Evolutionary conservation across 2,888 invertebrate species (phyloP).

Genomic region (Nematopogon swammerdamellus): DNA sequence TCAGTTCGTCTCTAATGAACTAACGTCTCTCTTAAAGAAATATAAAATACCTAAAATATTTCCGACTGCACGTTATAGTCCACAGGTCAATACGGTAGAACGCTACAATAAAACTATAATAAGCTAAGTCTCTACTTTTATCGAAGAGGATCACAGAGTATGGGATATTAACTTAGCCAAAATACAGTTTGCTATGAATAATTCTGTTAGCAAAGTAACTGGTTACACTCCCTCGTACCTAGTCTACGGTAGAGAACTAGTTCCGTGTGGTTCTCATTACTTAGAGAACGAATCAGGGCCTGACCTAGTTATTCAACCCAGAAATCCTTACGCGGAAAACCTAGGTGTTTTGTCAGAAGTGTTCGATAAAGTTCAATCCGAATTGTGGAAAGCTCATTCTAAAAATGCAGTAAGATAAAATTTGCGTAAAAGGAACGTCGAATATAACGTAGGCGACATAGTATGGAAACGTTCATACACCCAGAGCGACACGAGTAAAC

Average conservation of each 20-base stretch:
- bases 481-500: conserved; percentile 4
- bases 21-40: conserved; percentile 6
- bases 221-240: conserved; percentile 12
- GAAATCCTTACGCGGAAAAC: conserved; percentile 11
- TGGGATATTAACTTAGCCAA: conserved; percentile 13
- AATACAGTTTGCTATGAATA: conserved; percentile 14
- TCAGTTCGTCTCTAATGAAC: conserved; percentile 2
- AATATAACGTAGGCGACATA: conserved; percentile 13
- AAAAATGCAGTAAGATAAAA: conserved; percentile 12
- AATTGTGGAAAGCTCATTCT: conserved; percentile 9
- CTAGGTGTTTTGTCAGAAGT: conserved; percentile 7
- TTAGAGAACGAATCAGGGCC: conserved; percentile 3
- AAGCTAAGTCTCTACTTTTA: conserved; percentile 9
- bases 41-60: conserved; percentile 15
- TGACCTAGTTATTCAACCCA: conserved; percentile 11
- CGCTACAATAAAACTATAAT: conserved; percentile 12
- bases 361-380: conserved; percentile 11
- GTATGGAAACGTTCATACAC: conserved; percentile 5
- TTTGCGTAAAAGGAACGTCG: conserved; percentile 7
- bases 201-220: conserved; percentile 13
- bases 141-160: conserved; percentile 12
- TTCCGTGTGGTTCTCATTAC: conserved; percentile 11
- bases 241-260: conserved; percentile 11
- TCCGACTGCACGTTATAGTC: conserved; percentile 9
- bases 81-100: conserved; percentile 11